These are phyloP conservation scores for Mya arenaria DNA, from an alignment of 1,140 invertebrate genomes.

Conservation along the genomic window DNA sequence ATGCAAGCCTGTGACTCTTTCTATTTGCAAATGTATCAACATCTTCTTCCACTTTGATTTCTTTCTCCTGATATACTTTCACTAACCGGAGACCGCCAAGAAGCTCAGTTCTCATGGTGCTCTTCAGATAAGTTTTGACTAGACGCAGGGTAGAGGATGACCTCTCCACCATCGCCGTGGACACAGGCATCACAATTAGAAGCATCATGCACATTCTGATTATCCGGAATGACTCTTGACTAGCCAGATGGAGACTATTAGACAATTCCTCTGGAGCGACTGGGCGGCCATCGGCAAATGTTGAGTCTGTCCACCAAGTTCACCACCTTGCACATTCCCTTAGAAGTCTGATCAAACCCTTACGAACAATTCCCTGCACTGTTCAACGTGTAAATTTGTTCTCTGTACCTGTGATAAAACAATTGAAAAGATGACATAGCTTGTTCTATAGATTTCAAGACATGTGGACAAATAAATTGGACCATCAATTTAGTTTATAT, in stretches of 20 bases:
- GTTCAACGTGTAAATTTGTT: background rate
- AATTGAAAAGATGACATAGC: too few relatives aligned
- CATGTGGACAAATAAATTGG: too few relatives aligned
- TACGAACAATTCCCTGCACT: background rate
- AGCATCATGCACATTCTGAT: background rate
- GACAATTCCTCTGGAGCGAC: background rate
- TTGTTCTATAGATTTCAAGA: too few relatives aligned
- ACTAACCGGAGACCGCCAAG: slow-evolving; percentile 5
- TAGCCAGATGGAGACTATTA: background rate
- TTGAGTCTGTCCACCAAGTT: background rate
- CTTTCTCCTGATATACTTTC: slow-evolving; percentile 3
- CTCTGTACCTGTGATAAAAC: background rate
- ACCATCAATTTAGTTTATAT: too few relatives aligned
- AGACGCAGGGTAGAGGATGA: background rate
- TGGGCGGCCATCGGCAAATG: background rate
- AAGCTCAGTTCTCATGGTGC: slow-evolving; percentile 5
- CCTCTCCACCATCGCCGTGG: slow-evolving; percentile 18
- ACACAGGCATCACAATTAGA: slow-evolving; percentile 17
- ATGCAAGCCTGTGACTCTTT: too few relatives aligned
- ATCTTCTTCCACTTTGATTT: background rate
- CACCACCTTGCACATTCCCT: slow-evolving; percentile 7
- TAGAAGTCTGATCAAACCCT: background rate
- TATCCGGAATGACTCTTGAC: background rate
- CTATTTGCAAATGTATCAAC: too few relatives aligned
- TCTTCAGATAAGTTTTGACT: slow-evolving; percentile 22